Base-by-base conservation (phyloP, 2,113 vertebrate genomes). In the Rhabdomys dilectus region DNA sequence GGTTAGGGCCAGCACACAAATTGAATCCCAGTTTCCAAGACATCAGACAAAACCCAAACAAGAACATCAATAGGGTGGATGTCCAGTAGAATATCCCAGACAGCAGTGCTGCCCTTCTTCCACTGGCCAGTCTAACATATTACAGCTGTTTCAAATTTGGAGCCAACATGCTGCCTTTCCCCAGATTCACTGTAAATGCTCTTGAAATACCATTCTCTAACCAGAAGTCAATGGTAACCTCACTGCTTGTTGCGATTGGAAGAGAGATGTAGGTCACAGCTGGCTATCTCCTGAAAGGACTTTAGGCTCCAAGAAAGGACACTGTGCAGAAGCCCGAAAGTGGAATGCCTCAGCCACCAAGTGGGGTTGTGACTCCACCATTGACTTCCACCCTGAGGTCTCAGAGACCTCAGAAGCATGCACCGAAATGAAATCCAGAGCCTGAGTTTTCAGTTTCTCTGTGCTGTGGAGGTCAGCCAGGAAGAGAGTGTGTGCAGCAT, bases 321-420 rank as follows among this genome's bases (percentile, higher is more conserved):
- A 99, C 98, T 99, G 99, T 58, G 99, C 99, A 0, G 99, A 99
- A 77, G 99, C 99, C 98, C 99, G 97, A 2, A 99, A 99, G 97
- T 99, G 99, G 94, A 99, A 99, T 0, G 99, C 99, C 97, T 99
- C 99, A 0, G 99, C 99, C 98, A 99, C 99, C 98, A 99, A 98
- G 97, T 99, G 99, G 7, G 99, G 99, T 91, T 99, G 99, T 0
- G 99, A 99, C 0, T 99, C 99, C 42, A 99, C 99, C 99, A 99
- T 99, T 5, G 99, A 99, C 98, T 99, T 99, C 99, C 99, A 99
- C 39, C 99, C 99, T 0, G 99, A 99, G 1, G 99, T 99, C 98
- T 99, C 99, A 99, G 99, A 99, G 96, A 99, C 99, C 88, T 99
- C 99, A 0, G 99, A 99, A 60, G 99, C 99, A 8, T 99, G 99